A percentile compares a stretch with the other conserved stretches of the same genome.
These are phyloP conservation scores for Anguilla anguilla DNA, from an alignment of 2,797 vertebrate species.

Conservation along the genomic window DNA sequence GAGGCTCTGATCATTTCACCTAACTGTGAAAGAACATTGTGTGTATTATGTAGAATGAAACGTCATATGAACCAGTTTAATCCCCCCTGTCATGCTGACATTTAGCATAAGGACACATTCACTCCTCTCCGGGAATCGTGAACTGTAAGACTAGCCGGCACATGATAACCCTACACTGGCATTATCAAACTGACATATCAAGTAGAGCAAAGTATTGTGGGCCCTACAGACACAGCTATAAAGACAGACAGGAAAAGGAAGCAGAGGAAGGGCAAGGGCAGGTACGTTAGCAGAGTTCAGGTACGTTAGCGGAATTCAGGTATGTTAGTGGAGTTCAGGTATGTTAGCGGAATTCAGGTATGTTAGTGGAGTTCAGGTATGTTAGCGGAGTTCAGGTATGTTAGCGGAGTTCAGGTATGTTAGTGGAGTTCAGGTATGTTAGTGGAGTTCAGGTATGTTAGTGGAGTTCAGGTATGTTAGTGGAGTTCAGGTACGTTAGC, in stretches of 20 bases:
- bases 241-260: not conserved
- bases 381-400: not conserved
- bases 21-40: not conserved
- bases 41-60: not conserved
- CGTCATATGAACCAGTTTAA: not conserved
- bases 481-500: not conserved
- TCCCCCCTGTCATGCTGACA: not conserved
- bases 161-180: not conserved
- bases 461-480: conserved; percentile 36
- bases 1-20: not conserved
- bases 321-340: not conserved
- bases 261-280: not conserved
- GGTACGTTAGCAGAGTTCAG: not conserved
- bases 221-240: not conserved
- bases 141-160: not conserved
- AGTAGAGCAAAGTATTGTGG: not conserved
- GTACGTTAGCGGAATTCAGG: conserved; percentile 37
- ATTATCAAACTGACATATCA: not conserved
- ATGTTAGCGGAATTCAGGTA: conserved; percentile 37
- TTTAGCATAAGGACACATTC: not conserved
- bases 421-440: not conserved
- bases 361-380: conserved; percentile 37
- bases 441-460: conserved; percentile 37
- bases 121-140: not conserved
- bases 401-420: conserved; percentile 36